Base-by-base conservation (phyloP, 2,888 invertebrate genomes). In the Dynastes hyllus region DNA sequence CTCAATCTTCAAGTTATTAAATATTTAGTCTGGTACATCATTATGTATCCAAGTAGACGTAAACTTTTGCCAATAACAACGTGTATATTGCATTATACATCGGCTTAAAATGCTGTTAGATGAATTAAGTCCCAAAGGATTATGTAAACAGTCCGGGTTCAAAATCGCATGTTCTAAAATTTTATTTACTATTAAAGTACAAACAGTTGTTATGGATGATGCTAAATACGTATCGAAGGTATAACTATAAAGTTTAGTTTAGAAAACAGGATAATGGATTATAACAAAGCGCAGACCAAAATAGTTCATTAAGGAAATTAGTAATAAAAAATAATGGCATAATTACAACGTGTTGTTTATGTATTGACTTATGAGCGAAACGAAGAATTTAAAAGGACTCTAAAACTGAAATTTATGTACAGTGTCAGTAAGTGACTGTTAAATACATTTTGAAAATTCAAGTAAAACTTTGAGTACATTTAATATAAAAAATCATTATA, bases 61-160 rank as follows among this genome's bases (percentile, higher is more conserved):
- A 75, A 73, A 75, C 73, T 61, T 37, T 61, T 50, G 61, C 73
- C 73, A 75, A 58, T 75, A 75, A 75, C 73, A 61, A 75, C 61
- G 73, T 75, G 73, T 75, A 75, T 40, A 75, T 27, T 45, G 61
- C 73, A 75, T 61, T 75, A 45, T 75, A 61, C 11, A 40, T n/a
- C 22, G 55, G 40, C 61, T 63, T 75, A 75, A 71, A 61, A 45
- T 75, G 61, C 45, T 75, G 73, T 75, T 61, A 61, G 27, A 75
- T 61, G 61, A 75, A 75, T 61, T 75, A 75, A 75, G 16, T 50
- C 55, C 45, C 40, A 40, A 45, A 32, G 27, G 40, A 61, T 75
- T 61, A 45, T 50, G n/a, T 75, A 75, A 75, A 73, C 61, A 51
- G 51, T 13, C 13, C 29, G 9, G 9, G 61, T 61, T 29, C 32